Percentiles rank a stretch among this genome's conserved stretches.
Conservation (phyloP, 1,140 invertebrate genomes). For the Cydia splendana region DNA sequence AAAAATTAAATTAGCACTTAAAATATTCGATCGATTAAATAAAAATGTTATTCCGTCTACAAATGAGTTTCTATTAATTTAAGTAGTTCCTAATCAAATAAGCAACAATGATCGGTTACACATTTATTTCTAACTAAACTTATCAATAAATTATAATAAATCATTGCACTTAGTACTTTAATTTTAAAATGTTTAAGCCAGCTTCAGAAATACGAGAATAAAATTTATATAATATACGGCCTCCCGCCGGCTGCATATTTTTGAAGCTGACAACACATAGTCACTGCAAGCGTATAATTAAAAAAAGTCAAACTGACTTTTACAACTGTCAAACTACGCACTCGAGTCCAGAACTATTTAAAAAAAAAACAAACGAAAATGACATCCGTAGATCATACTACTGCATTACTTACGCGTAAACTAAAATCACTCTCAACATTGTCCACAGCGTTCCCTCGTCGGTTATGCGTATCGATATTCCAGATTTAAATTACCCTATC, state of each 20-base stretch:
- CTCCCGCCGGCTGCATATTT: constrained; percentile 24
- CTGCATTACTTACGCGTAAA: constrained; percentile 47
- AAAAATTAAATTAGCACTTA: constrained; percentile 30
- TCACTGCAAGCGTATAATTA: constrained; percentile 36
- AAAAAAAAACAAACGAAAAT: constrained; percentile 33
- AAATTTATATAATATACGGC: neutral
- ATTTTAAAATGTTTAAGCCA: constrained; percentile 26
- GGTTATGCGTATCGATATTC: constrained; percentile 17
- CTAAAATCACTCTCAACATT: constrained; percentile 60
- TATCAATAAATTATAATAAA: constrained; percentile 34
- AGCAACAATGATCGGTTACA: constrained; percentile 36
- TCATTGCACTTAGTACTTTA: constrained; percentile 40
- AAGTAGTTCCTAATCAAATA: constrained; percentile 33
- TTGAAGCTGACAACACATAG: constrained; percentile 39
- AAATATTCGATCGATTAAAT: constrained; percentile 34
- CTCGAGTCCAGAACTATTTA: constrained; percentile 32
- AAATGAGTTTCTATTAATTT: constrained; percentile 30
- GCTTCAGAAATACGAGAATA: constrained; percentile 34
- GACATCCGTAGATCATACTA: constrained; percentile 36
- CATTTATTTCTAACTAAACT: constrained; percentile 34
- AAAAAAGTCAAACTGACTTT: constrained; percentile 39
- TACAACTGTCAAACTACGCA: constrained; percentile 31
- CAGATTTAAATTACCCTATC: constrained; percentile 24
- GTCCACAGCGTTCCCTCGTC: constrained; percentile 50
- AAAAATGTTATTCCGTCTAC: constrained; percentile 33